Percentiles rank a stretch among this genome's conserved stretches.
Conservation (phyloP, 2,797 vertebrate genomes). For the Acanthopagrus latus region DNA sequence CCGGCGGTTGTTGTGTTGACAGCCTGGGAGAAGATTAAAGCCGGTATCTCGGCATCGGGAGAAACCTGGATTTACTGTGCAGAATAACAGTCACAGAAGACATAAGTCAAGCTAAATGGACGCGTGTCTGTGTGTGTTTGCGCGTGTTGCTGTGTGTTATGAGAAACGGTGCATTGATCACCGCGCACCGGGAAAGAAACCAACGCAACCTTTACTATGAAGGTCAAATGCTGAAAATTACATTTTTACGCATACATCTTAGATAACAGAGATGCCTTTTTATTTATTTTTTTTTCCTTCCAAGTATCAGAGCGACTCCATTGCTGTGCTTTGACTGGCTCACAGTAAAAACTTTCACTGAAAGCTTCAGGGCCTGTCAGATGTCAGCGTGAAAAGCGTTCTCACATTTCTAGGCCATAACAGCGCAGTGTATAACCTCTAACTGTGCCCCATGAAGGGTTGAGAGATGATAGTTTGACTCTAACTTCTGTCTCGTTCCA, state of each 20-base stretch:
- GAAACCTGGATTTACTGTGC: slow-evolving; percentile 77
- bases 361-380: slow-evolving; percentile 50
- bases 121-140: slow-evolving; percentile 20
- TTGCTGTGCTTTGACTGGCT: neutral
- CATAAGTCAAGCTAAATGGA: slow-evolving; percentile 73
- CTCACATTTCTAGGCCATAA: slow-evolving; percentile 62
- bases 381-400: slow-evolving; percentile 45
- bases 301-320: slow-evolving; percentile 6
- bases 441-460: slow-evolving; percentile 70
- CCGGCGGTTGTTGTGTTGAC: slow-evolving; percentile 62
- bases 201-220: slow-evolving; percentile 37
- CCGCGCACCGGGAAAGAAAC: slow-evolving; percentile 17
- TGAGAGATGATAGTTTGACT: slow-evolving; percentile 81
- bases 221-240: slow-evolving; percentile 47
- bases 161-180: slow-evolving; percentile 34
- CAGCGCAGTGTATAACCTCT: slow-evolving; percentile 59
- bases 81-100: slow-evolving; percentile 66
- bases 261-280: slow-evolving; percentile 15
- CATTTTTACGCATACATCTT: slow-evolving; percentile 2
- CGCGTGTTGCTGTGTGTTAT: slow-evolving; percentile 21
- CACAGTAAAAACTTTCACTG: slow-evolving; percentile 48
- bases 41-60: slow-evolving; percentile 64
- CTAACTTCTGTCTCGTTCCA: slow-evolving; percentile 80
- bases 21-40: slow-evolving; percentile 74
- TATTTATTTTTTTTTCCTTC: neutral